Percentiles rank a stretch among this genome's conserved stretches.
These are phyloP conservation scores for Novumbra hubbsi DNA, from an alignment of 2,797 vertebrate genomes.

Conservation along the genomic window DNA sequence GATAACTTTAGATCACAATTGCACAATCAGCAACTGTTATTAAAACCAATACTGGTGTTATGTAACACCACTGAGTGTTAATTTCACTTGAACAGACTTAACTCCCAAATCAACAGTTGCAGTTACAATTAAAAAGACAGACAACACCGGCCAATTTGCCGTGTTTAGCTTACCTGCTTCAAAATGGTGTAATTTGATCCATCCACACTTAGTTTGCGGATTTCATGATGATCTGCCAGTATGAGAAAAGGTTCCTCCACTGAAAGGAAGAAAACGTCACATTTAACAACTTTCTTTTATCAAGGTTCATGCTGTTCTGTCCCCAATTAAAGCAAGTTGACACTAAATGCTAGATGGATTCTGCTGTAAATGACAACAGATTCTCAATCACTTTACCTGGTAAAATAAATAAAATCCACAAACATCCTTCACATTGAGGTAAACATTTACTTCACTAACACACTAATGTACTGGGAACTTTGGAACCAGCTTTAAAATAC, in stretches of 20 bases:
- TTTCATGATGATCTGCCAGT: conserved; percentile 97
- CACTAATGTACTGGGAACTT: not conserved
- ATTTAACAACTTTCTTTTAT: not conserved
- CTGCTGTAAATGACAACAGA: too few relatives aligned
- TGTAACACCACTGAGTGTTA: too few relatives aligned
- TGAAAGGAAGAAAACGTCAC: conserved; percentile 62
- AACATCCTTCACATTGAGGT: not conserved
- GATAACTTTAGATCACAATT: too few relatives aligned
- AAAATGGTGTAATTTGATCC: conserved; percentile 97
- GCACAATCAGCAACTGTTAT: too few relatives aligned
- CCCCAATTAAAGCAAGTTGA: too few relatives aligned
- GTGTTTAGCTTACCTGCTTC: conserved; percentile 83
- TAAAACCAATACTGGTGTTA: too few relatives aligned
- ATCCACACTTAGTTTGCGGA: conserved; percentile 95
- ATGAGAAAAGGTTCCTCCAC: conserved; percentile 97
- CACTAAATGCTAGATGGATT: too few relatives aligned
- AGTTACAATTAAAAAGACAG: too few relatives aligned
- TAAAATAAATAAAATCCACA: not conserved
- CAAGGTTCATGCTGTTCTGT: too few relatives aligned
- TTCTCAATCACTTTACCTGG: too few relatives aligned
- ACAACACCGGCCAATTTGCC: too few relatives aligned
- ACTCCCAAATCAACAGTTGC: too few relatives aligned
- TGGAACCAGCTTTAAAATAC: not conserved
- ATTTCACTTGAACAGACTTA: not conserved
- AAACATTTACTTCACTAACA: not conserved